Evolutionary conservation across 1,140 invertebrate species (phyloP), one percentile per base, ranked within the genome.

Genomic region (Acromyrmex echinatior): DNA sequence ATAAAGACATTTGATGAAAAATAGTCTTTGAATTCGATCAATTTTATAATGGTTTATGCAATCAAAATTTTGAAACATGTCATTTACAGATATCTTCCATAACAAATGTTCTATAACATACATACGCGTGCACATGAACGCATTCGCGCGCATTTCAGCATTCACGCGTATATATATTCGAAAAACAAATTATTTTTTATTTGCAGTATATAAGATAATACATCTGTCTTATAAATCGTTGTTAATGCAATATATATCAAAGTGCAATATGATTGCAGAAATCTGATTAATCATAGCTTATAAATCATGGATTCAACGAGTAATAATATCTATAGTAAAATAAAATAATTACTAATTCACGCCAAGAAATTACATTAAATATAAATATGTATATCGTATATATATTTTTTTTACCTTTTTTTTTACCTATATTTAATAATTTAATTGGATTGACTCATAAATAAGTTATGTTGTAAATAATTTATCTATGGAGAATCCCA

Each of bases 1-100:
- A 18, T 60, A 18, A 68, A 79, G 62, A 88, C 62, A 71, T 71
- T 60, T 87, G 18, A 49, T 80, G 87, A 86, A 86, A 88, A 85
- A 91, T 90, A 73, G 73, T 81, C 49, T 90, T 70, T 60, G 53
- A 86, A 88, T 86, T 66, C 63, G 63, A 60, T 60, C 63, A 91
- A 78, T 85, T 82, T 88, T 65, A 49, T 78, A 79, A 73, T 35
- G 78, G 58, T 68, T 76, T 68, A n/a, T 74, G 66, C 58, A 76
- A 73, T 66, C 28, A 79, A 76, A 78, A 45, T 73, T 86, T 89
- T 21, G 56, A 86, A 89, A 89, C 79, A 73, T 35, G 62, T 60
- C 39, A 80, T 49, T 35, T 74, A 9, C 49, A 58, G 18, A 65
- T 28, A 28, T 78, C 12, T 81, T 49, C 28, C 53, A 31, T 31